Evolutionary conservation across 2,113 vertebrate species (phyloP).

Genomic region (Callithrix jacchus): DNA sequence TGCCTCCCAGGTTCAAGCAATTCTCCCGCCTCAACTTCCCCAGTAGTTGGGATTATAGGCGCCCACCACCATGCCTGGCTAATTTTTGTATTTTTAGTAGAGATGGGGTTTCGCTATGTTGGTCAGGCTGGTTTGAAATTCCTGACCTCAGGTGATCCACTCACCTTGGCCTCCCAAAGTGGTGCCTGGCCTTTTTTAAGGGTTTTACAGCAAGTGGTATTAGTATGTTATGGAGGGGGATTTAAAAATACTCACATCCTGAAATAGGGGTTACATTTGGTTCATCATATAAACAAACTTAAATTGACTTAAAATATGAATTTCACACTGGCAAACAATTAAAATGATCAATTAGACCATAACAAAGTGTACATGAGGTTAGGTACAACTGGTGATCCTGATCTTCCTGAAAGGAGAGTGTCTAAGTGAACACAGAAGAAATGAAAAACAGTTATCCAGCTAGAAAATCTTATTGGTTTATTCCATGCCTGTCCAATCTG

Average conservation of each 20-base stretch:
- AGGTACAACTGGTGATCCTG: background rate
- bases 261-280: background rate
- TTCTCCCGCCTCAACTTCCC: too few relatives aligned
- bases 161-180: too few relatives aligned
- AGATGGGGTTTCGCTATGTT: too few relatives aligned
- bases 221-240: background rate
- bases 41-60: too few relatives aligned
- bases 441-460: background rate
- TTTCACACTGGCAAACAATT: background rate
- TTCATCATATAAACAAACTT: background rate
- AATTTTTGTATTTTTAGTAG: too few relatives aligned
- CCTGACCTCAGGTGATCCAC: too few relatives aligned
- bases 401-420: background rate
- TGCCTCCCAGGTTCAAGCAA: too few relatives aligned
- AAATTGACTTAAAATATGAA: background rate
- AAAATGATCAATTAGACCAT: constrained; percentile 6
- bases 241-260: constrained; percentile 35
- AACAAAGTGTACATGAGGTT: background rate
- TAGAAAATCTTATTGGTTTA: constrained; percentile 23
- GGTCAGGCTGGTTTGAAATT: too few relatives aligned
- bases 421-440: background rate
- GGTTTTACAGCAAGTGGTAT: background rate
- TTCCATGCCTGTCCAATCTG: constrained; percentile 89
- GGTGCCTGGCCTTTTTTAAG: background rate
- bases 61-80: too few relatives aligned